These are phyloP conservation scores for Aplochiton taeniatus DNA, from an alignment of 2,797 vertebrate species.

Conservation along the genomic window DNA sequence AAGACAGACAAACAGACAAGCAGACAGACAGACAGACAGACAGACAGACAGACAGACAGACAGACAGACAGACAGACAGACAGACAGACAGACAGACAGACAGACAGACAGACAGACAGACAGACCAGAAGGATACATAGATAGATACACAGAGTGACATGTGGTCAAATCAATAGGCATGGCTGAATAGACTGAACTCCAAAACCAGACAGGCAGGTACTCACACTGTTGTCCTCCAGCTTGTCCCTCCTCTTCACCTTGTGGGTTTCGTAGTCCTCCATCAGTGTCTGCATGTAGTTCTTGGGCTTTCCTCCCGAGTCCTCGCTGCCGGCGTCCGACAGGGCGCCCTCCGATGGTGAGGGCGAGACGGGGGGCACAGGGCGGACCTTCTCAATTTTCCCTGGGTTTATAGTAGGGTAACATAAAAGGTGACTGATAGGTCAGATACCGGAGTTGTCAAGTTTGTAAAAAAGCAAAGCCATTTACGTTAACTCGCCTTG, in stretches of 20 bases:
- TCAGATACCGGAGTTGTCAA: not conserved
- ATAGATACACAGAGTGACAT: too few relatives aligned
- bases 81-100: not conserved
- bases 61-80: not conserved
- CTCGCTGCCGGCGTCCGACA: conserved; percentile 82
- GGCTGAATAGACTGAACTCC: conserved; percentile 3
- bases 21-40: not conserved
- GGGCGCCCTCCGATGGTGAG: conserved; percentile 82
- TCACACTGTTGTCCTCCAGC: conserved; percentile 93
- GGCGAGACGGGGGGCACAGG: conserved; percentile 81
- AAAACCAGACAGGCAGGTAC: conserved; percentile 46
- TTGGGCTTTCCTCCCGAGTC: conserved; percentile 89
- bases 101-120: not conserved
- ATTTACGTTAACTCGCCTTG: not conserved
- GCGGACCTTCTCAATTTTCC: conserved; percentile 95
- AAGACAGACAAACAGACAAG: not conserved
- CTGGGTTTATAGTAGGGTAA: conserved; percentile 61
- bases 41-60: not conserved
- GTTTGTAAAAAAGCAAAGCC: not conserved
- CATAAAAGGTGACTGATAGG: too few relatives aligned
- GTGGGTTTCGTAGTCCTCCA: conserved; percentile 97
- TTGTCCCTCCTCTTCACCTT: conserved; percentile 94
- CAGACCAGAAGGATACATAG: too few relatives aligned
- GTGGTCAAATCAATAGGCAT: conserved; percentile 2
- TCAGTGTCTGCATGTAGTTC: conserved; percentile 96